These are phyloP conservation scores for Strix uralensis DNA, from an alignment of 2,113 vertebrate genomes.

Conservation along the genomic window DNA sequence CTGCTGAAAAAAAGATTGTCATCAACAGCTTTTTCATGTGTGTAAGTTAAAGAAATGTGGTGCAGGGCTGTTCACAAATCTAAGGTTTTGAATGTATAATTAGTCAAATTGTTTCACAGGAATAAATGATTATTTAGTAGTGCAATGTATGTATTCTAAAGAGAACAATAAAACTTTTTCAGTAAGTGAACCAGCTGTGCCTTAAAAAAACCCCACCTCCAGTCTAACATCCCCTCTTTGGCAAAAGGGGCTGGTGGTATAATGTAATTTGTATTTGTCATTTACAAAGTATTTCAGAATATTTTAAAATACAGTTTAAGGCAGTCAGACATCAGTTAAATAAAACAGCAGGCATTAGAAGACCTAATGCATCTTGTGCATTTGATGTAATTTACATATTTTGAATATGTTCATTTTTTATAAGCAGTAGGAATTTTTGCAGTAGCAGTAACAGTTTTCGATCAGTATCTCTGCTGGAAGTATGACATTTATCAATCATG, in stretches of 20 bases:
- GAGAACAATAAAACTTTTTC: background rate
- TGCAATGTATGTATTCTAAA: background rate
- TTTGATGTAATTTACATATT: background rate
- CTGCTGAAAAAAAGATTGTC: background rate
- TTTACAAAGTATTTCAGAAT: background rate
- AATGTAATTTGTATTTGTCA: background rate
- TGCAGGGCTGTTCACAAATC: background rate
- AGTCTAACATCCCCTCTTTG: background rate
- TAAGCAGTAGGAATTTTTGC: background rate
- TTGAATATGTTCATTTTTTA: background rate
- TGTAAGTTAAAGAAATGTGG: background rate
- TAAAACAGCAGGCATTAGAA: background rate
- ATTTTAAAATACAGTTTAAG: background rate
- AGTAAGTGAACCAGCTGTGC: background rate
- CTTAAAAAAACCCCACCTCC: background rate
- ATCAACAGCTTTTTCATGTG: background rate
- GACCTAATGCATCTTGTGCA: background rate
- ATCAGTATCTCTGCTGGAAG: background rate
- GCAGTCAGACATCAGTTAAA: background rate
- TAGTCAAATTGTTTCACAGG: background rate
- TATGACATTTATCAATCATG: background rate
- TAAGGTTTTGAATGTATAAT: background rate
- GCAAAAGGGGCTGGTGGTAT: background rate
- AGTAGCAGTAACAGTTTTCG: background rate
- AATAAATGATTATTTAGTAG: background rate